A percentile compares a stretch with the other conserved stretches of the same genome.
phyloP scores from a whole-genome alignment of 2,113 vertebrate genomes.

The Ploceus nigricollis region DNA sequence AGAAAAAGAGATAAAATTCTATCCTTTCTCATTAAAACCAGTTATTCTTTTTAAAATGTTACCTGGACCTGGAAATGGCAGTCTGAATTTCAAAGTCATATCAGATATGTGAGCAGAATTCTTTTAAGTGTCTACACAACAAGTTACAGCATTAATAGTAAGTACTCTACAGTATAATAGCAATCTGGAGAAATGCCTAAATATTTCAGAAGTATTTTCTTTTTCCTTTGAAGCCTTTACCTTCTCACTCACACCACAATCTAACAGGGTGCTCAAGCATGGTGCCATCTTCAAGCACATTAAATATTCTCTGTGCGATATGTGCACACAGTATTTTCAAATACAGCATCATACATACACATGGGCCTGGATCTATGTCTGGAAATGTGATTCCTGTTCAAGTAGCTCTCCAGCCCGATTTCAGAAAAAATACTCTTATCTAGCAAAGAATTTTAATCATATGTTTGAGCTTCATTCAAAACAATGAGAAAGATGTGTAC shows the following conservation, averaged over 20 bases:
- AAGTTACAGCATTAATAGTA: neutral
- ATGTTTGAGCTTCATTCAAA: neutral
- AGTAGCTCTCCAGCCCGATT: neutral
- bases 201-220: slow-evolving; percentile 26
- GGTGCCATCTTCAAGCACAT: slow-evolving; percentile 35
- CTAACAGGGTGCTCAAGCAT: slow-evolving; percentile 12
- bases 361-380: neutral
- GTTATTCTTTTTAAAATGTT: neutral
- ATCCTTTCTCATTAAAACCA: neutral
- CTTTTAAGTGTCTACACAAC: neutral
- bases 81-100: neutral
- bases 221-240: slow-evolving; percentile 30
- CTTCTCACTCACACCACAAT: neutral
- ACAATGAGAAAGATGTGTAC: neutral
- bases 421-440: neutral
- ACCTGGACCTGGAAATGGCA: neutral
- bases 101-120: neutral
- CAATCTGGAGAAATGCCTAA: slow-evolving; percentile 30
- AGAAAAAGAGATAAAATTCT: neutral
- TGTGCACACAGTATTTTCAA: neutral
- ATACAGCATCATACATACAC: neutral
- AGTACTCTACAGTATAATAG: neutral
- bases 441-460: neutral
- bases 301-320: neutral
- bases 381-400: neutral